Evolutionary conservation across 53 echinoderm and acorn worm species (phyloP).

Genomic region (Hippasteria phrygiana): DNA sequence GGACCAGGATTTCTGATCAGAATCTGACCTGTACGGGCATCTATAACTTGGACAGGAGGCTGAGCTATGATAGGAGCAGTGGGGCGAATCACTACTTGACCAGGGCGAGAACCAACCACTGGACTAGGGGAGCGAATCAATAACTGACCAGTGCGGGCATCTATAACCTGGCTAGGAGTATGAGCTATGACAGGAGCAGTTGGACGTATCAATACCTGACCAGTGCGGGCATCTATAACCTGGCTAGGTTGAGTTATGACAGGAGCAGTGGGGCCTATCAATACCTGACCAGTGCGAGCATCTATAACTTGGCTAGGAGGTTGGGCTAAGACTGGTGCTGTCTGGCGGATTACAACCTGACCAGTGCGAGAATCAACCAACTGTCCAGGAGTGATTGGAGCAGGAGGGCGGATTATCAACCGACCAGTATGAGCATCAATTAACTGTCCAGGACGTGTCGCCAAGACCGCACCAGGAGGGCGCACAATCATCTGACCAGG

Average conservation of each 20-base stretch:
- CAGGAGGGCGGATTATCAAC: not conserved
- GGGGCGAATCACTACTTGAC: conserved; percentile 37
- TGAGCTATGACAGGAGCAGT: conserved; percentile 18
- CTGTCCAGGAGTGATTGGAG: not conserved
- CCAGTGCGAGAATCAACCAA: conserved; percentile 7
- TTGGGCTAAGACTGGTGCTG: not conserved
- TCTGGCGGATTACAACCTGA: not conserved
- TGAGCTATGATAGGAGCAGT: conserved; percentile 3
- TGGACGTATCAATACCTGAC: not conserved
- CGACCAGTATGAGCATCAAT: conserved; percentile 43
- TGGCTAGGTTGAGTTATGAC: conserved; percentile 26
- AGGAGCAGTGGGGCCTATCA: not conserved
- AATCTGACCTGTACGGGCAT: conserved; percentile 39
- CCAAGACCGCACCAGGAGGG: conserved; percentile 17
- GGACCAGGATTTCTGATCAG: conserved; percentile 31
- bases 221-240: conserved; percentile 19
- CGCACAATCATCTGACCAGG: conserved; percentile 50
- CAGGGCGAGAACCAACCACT: conserved; percentile 31
- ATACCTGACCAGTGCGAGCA: conserved; percentile 6
- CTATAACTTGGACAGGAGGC: conserved; percentile 27
- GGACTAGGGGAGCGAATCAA: not conserved
- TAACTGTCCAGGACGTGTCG: conserved; percentile 28
- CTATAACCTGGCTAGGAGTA: conserved; percentile 35
- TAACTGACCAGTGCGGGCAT: conserved; percentile 7
- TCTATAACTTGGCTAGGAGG: conserved; percentile 14